These are phyloP conservation scores for Dryas iulia DNA, from an alignment of 1,140 invertebrate genomes.

Conservation along the genomic window DNA sequence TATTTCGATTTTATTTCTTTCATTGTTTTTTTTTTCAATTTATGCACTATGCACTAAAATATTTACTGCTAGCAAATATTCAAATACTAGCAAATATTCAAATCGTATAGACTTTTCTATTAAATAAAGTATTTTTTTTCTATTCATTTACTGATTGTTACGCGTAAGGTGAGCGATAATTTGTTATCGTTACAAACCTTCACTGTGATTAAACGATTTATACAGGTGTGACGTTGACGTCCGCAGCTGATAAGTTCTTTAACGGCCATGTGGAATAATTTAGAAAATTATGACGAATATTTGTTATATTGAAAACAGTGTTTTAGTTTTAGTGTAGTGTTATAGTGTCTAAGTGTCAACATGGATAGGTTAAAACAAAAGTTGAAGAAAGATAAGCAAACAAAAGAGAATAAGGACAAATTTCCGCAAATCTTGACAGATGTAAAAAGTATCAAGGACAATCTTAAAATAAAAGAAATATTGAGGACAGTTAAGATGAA, in stretches of 20 bases:
- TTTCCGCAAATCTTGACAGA: slow-evolving; percentile 49
- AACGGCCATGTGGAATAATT: slow-evolving; percentile 44
- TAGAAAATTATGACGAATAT: slow-evolving; percentile 38
- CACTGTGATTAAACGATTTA: slow-evolving; percentile 62
- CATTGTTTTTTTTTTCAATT: not conserved
- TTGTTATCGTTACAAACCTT: slow-evolving; percentile 56
- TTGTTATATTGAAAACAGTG: slow-evolving; percentile 5
- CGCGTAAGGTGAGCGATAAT: slow-evolving; percentile 35
- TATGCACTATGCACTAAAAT: not conserved
- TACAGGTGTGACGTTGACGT: slow-evolving; percentile 57
- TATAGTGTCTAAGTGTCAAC: slow-evolving; percentile 26
- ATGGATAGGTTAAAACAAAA: slow-evolving; percentile 65
- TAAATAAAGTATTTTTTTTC: not conserved
- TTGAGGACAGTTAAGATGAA: slow-evolving; percentile 71
- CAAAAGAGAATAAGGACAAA: slow-evolving; percentile 46
- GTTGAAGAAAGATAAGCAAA: slow-evolving; percentile 56
- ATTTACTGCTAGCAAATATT: not conserved
- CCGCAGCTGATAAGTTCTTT: slow-evolving; percentile 48
- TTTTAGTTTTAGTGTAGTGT: not conserved
- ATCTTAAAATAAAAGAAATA: slow-evolving; percentile 70
- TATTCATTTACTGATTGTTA: not conserved
- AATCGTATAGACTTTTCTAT: not conserved
- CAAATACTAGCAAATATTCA: not conserved
- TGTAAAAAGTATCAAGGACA: slow-evolving; percentile 64
- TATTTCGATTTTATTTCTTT: not conserved